Base-by-base conservation (phyloP, 2,888 invertebrate species). In the Lutraria lutraria region DNA sequence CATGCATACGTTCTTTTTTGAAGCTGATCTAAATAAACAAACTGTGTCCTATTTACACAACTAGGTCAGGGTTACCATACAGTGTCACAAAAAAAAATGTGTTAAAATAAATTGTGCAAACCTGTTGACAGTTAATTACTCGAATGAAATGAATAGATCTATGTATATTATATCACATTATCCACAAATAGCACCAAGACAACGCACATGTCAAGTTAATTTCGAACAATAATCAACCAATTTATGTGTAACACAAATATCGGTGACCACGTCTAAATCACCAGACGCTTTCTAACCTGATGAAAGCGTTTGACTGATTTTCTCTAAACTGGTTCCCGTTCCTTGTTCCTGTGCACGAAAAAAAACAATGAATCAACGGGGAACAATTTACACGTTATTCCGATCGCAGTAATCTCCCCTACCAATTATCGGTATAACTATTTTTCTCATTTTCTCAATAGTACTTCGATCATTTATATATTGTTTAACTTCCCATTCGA, bases 241-340 rank as follows among this genome's bases (percentile, higher is more conserved):
- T 34, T 76, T 76, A 34, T 76, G 31, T 76, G 76, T 31, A 25
- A 76, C 76, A 76, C 15, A 76, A 6, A 76, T 76, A 29, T 76
- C 76, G 76, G 76, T 76, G 76, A 76, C 76, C 76, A 76, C 76
- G 76, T 34, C 76, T 15, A 19, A 31, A 31, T 76, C 76, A 76
- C 6, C 1, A 76, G 16, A 76, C 76, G 76, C 76, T 76, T 76
- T 68, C 63, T 25, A 12, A 3, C 31, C 34, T 16, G 4, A 34
- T 31, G 19, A 76, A 76, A 76, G 76, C 76, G 16, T 12, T 16
- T 34, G 34, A 25, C 16, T 16, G 76, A 76, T 76, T 76, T 68
- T 60, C n/a, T n/a, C n/a, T n/a, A n/a, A n/a, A n/a, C n/a, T n/a
- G n/a, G n/a, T n/a, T n/a, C n/a, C n/a, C n/a, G n/a, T n/a, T n/a